A percentile compares a stretch with the other conserved stretches of the same genome.
These are phyloP conservation scores for Tupiocoris notatus DNA, from an alignment of 2,888 invertebrate genomes.

Conservation along the genomic window DNA sequence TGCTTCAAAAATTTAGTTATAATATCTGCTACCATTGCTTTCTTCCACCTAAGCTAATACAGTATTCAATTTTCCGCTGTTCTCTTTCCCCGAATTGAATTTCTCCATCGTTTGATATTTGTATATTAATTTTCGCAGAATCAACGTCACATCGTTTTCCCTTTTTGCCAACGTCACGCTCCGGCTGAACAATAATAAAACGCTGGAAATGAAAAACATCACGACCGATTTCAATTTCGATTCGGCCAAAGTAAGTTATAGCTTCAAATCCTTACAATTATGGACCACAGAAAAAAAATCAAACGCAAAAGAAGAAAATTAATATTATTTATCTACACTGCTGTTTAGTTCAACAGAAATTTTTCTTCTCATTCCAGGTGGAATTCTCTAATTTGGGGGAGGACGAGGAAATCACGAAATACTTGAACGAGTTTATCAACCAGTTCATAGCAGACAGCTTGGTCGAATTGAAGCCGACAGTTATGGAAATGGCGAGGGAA, in stretches of 20 bases:
- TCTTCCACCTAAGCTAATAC: too few relatives aligned
- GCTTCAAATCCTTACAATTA: too few relatives aligned
- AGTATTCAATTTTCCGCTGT: too few relatives aligned
- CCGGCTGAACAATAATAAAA: not conserved
- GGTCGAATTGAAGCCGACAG: conserved; percentile 8
- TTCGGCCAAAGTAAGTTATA: not conserved
- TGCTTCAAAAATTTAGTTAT: too few relatives aligned
- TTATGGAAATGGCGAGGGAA: not conserved
- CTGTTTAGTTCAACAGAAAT: too few relatives aligned
- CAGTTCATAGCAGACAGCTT: conserved; percentile 11
- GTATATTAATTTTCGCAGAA: not conserved
- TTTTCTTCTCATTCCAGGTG: conserved; percentile 12
- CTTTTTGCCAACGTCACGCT: not conserved
- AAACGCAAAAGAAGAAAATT: too few relatives aligned
- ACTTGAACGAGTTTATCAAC: conserved; percentile 27
- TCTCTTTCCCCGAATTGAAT: too few relatives aligned
- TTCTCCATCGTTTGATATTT: too few relatives aligned
- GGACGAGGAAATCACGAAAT: conserved; percentile 6
- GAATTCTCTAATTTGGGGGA: conserved; percentile 18
- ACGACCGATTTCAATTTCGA: conserved; percentile 9
- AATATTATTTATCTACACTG: too few relatives aligned
- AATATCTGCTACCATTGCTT: too few relatives aligned
- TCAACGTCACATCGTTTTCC: conserved; percentile 1
- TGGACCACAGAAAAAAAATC: too few relatives aligned
- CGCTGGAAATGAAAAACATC: conserved; percentile 26